Percentiles rank a stretch among this genome's conserved stretches.
These are phyloP conservation scores for cat (Felis catus) DNA, from an alignment of 2,113 vertebrate species.

Conservation along the genomic window DNA sequence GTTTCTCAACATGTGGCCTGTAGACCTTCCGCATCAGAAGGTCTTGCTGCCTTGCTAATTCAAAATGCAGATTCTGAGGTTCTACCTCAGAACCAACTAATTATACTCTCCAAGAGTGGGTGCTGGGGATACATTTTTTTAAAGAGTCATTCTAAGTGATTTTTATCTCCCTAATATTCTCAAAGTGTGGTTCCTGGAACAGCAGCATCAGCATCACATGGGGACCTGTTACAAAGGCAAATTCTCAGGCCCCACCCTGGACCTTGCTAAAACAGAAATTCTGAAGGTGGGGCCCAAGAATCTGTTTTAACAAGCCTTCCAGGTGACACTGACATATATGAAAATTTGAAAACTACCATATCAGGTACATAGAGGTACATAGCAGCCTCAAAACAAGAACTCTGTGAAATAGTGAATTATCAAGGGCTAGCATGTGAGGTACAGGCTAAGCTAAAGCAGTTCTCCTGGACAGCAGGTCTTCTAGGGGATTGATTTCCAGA, in stretches of 20 bases:
- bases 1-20: not conserved
- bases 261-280: not conserved
- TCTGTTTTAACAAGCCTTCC: not conserved
- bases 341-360: not conserved
- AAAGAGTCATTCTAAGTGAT: not conserved
- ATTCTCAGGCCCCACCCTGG: not conserved
- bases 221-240: not conserved
- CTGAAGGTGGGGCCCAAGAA: not conserved
- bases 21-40: not conserved
- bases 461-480: not conserved
- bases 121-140: not conserved
- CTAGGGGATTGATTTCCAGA: not conserved
- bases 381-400: not conserved
- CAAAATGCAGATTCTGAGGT: conserved; percentile 26
- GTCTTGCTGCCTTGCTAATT: not conserved
- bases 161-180: not conserved
- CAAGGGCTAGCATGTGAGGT: not conserved
- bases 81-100: not conserved
- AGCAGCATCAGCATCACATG: not conserved
- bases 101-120: not conserved
- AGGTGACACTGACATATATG: not conserved
- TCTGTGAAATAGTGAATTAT: not conserved
- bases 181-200: not conserved
- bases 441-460: not conserved
- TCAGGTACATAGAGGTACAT: not conserved